phyloP scores from a whole-genome alignment of 1,140 invertebrate species.

The Gryon sp. region DNA sequence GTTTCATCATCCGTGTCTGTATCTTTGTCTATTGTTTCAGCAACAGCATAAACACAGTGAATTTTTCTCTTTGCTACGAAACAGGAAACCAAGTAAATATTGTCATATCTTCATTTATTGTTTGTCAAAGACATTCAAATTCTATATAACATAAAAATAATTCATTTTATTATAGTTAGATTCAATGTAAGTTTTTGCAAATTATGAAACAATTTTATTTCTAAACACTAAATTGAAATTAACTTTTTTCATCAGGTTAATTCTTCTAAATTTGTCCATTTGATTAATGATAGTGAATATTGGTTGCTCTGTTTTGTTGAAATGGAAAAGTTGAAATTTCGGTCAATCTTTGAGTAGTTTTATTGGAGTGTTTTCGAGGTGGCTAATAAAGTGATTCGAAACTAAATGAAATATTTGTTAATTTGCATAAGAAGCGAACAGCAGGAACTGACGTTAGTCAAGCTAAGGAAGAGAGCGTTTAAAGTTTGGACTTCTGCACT shows the following conservation, averaged over 20 bases:
- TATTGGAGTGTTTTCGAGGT: too few relatives aligned
- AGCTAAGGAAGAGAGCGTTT: neutral
- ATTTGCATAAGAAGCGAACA: constrained; percentile 17
- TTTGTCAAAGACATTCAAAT: neutral
- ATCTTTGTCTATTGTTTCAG: constrained; percentile 9
- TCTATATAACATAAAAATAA: too few relatives aligned
- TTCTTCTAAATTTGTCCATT: too few relatives aligned
- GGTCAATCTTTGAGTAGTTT: too few relatives aligned
- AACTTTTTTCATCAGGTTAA: too few relatives aligned
- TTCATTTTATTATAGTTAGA: too few relatives aligned
- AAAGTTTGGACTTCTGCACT: constrained; percentile 3
- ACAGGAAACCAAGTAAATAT: constrained; percentile 16
- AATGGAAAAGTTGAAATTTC: too few relatives aligned
- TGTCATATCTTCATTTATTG: constrained; percentile 8
- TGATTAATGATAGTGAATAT: too few relatives aligned
- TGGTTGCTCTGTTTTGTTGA: too few relatives aligned
- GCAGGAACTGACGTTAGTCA: constrained; percentile 10
- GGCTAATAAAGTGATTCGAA: neutral
- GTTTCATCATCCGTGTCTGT: constrained; percentile 7
- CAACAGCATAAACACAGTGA: neutral
- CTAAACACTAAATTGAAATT: too few relatives aligned
- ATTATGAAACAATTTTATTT: too few relatives aligned
- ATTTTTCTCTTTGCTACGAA: constrained; percentile 16
- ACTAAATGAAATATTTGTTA: neutral
- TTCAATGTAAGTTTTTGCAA: too few relatives aligned